Percentiles rank a stretch among this genome's conserved stretches.
Conservation (phyloP, 1,140 invertebrate genomes). For the Ephestia elutella region DNA sequence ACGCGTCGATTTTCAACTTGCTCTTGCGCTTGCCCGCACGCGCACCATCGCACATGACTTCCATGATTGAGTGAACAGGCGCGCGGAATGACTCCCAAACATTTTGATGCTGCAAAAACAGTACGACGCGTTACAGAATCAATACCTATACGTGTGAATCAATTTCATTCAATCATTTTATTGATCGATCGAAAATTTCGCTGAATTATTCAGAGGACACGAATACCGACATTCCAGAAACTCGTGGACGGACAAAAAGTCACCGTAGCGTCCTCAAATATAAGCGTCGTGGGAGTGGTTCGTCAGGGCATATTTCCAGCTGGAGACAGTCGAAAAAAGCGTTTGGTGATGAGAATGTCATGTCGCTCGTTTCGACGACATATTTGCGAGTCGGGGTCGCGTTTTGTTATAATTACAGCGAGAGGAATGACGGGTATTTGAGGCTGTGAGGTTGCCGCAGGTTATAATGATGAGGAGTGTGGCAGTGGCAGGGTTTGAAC, state of each 20-base stretch:
- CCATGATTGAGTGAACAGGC: slow-evolving; percentile 55
- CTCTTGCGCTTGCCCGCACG: slow-evolving; percentile 21
- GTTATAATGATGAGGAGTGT: slow-evolving; percentile 69
- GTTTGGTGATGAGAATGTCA: slow-evolving; percentile 72
- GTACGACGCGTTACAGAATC: slow-evolving; percentile 51
- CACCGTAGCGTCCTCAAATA: slow-evolving; percentile 35
- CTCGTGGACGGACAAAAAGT: slow-evolving; percentile 57
- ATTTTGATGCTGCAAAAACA: slow-evolving; percentile 61
- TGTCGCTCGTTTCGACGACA: slow-evolving; percentile 69
- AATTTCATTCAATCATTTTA: slow-evolving; percentile 71
- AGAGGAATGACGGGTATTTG: slow-evolving; percentile 57
- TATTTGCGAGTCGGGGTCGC: slow-evolving; percentile 66
- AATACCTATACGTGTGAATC: slow-evolving; percentile 67
- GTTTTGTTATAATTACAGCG: slow-evolving; percentile 71
- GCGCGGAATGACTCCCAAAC: slow-evolving; percentile 54
- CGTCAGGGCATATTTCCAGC: slow-evolving; percentile 41
- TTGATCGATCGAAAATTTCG: slow-evolving; percentile 69
- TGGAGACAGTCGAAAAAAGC: slow-evolving; percentile 56
- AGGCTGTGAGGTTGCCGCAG: slow-evolving; percentile 63
- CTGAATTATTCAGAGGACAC: slow-evolving; percentile 71
- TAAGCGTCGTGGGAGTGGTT: slow-evolving; percentile 55
- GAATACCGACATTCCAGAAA: slow-evolving; percentile 58
- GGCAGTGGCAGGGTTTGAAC: slow-evolving; percentile 24
- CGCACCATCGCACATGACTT: slow-evolving; percentile 39
- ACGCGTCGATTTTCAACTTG: neutral